A percentile compares a stretch with the other conserved stretches of the same genome.
phyloP scores from a whole-genome alignment of 2,113 vertebrate genomes.

The Passer domesticus region DNA sequence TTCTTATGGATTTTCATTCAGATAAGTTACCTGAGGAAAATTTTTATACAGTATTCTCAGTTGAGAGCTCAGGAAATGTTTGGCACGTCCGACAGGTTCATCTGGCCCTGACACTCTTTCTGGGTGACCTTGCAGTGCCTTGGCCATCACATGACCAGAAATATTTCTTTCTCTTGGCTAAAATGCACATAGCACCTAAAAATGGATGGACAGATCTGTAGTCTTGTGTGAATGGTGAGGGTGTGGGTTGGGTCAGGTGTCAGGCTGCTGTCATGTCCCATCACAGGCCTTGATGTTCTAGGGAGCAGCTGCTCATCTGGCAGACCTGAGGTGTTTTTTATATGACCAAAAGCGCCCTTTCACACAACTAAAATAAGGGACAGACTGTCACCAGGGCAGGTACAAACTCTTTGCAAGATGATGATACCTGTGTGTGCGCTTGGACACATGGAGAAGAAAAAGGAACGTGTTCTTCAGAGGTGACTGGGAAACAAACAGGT shows the following conservation, averaged over 20 bases:
- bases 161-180: not conserved
- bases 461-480: not conserved
- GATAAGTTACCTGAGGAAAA: not conserved
- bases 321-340: not conserved
- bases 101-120: not conserved
- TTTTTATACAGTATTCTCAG: not conserved
- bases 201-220: not conserved
- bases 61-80: not conserved
- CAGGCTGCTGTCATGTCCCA: not conserved
- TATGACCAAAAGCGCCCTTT: not conserved
- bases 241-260: not conserved
- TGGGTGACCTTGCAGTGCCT: not conserved
- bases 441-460: not conserved
- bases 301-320: not conserved
- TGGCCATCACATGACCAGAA: not conserved
- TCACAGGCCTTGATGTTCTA: not conserved
- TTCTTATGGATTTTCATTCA: not conserved
- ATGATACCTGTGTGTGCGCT: not conserved
- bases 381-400: not conserved
- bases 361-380: not conserved
- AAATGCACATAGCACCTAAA: not conserved
- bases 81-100: not conserved
- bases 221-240: not conserved
- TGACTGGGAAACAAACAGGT: not conserved
- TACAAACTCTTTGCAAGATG: fast-evolving